Evolutionary conservation across 2,888 invertebrate species (phyloP).

Genomic region (Noctua janthina): DNA sequence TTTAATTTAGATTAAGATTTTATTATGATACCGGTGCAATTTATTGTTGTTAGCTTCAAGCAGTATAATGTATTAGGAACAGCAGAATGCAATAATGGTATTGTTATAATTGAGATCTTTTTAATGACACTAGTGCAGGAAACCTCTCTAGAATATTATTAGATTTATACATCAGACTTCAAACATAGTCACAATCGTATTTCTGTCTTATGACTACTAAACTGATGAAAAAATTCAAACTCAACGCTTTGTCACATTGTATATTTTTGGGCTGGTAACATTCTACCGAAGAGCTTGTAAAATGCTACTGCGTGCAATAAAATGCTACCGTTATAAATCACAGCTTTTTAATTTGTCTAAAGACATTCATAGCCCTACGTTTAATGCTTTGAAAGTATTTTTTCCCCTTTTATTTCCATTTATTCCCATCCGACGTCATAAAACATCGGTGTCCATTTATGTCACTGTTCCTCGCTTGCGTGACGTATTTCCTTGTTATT

Average conservation of each 20-base stretch:
- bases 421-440: slow-evolving; percentile 77
- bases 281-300: slow-evolving; percentile 63
- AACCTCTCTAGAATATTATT: not conserved
- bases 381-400: slow-evolving; percentile 79
- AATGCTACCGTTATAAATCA: slow-evolving; percentile 78
- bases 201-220: slow-evolving; percentile 18
- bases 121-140: not conserved
- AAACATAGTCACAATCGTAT: not conserved
- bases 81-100: not conserved
- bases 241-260: slow-evolving; percentile 37
- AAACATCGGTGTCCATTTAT: slow-evolving; percentile 78
- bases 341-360: slow-evolving; percentile 82
- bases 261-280: slow-evolving; percentile 62
- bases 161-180: not conserved
- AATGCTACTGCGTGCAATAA: slow-evolving; percentile 69
- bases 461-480: slow-evolving; percentile 70
- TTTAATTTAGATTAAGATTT: slow-evolving; percentile 48
- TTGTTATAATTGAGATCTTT: not conserved
- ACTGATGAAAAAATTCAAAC: slow-evolving; percentile 27
- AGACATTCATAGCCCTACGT: slow-evolving; percentile 78
- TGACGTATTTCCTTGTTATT: slow-evolving; percentile 65
- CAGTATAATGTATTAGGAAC: not conserved
- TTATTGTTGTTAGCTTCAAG: slow-evolving; percentile 27
- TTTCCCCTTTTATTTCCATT: slow-evolving; percentile 80
- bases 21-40: slow-evolving; percentile 32